These are phyloP conservation scores for Hyppa rectilinea DNA, from an alignment of 2,888 invertebrate genomes.

Conservation along the genomic window DNA sequence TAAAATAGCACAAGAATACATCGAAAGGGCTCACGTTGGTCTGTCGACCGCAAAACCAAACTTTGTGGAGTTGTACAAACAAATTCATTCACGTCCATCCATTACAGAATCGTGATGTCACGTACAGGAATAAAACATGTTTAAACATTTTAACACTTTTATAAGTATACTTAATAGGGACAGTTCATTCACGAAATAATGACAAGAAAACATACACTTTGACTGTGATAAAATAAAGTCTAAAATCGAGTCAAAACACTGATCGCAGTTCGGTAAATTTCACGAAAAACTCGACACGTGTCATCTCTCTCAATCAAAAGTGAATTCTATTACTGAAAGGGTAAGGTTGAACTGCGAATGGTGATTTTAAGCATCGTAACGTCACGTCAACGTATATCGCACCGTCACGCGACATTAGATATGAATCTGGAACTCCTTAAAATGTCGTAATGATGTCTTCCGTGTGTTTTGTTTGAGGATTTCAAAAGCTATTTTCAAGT, in stretches of 20 bases:
- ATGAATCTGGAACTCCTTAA: slow-evolving; percentile 87
- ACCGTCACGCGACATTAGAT: slow-evolving; percentile 87
- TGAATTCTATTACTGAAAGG: slow-evolving; percentile 52
- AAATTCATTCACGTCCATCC: slow-evolving; percentile 70
- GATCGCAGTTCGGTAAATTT: slow-evolving; percentile 16
- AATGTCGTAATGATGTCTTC: slow-evolving; percentile 82
- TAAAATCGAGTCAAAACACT: slow-evolving; percentile 27
- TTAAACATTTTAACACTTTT: slow-evolving; percentile 66
- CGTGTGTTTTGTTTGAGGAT: slow-evolving; percentile 65
- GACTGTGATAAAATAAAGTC: slow-evolving; percentile 4
- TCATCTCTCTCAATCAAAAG: slow-evolving; percentile 46
- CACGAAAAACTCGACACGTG: slow-evolving; percentile 46
- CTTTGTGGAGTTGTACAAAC: slow-evolving; percentile 60
- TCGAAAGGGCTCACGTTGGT: slow-evolving; percentile 14
- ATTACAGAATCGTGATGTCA: slow-evolving; percentile 71
- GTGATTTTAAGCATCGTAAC: slow-evolving; percentile 34
- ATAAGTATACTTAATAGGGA: slow-evolving; percentile 56
- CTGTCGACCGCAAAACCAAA: slow-evolving; percentile 47
- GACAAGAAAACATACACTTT: slow-evolving; percentile 29
- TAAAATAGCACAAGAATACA: slow-evolving; percentile 27
- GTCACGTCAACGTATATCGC: slow-evolving; percentile 77
- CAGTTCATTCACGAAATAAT: slow-evolving; percentile 65
- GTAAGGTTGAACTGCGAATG: slow-evolving; percentile 38
- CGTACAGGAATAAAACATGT: slow-evolving; percentile 70
- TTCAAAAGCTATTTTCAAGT: slow-evolving; percentile 52